Base-by-base conservation (phyloP, 2,888 invertebrate species). In the Geotrupes spiniger region DNA sequence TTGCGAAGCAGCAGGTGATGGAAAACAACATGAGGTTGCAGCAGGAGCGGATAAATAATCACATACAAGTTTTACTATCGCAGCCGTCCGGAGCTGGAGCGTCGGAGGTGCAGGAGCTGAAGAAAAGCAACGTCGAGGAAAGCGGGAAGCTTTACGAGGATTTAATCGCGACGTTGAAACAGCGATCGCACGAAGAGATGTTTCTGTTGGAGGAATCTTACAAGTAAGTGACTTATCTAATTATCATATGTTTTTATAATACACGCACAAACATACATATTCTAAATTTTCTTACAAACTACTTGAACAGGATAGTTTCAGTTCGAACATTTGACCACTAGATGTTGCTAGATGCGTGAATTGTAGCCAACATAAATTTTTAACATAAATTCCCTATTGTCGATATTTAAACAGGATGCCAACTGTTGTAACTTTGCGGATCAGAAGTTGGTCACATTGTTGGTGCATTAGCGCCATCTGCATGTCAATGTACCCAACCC, bases 191-290 rank as follows among this genome's bases (percentile, higher is more conserved):
- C 31, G 82, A 81, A 55, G 82, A 82, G 66, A 74, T 80, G 28
- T 81, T 81, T 64, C 64, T 82, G 27, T 74, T 82, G 74, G 82
- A 82, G 63, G 80, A 79, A 48, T 82, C 82, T 1, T 82, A 81
- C 56, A 81, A 81, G 82, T 81, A 69, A 58, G 62, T 54, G 43
- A 42, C 2, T 10, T 12, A n/a, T n/a, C n/a, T n/a, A n/a, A n/a
- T n/a, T n/a, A 29, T 11, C 11, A 25, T 38, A 31, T 25, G 27
- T 40, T 42, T 29, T 17, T 36, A 12, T 33, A 36, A 9, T 15
- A 6, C n/a, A n/a, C n/a, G n/a, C n/a, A n/a, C n/a, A n/a, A n/a
- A n/a, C n/a, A n/a, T n/a, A n/a, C n/a, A n/a, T n/a, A n/a, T n/a
- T n/a, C n/a, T n/a, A n/a, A n/a, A n/a, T n/a, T n/a, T n/a, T n/a